Evolutionary conservation across 2,888 invertebrate genomes (phyloP).

Genomic region (Dorcus parallelipipedus): DNA sequence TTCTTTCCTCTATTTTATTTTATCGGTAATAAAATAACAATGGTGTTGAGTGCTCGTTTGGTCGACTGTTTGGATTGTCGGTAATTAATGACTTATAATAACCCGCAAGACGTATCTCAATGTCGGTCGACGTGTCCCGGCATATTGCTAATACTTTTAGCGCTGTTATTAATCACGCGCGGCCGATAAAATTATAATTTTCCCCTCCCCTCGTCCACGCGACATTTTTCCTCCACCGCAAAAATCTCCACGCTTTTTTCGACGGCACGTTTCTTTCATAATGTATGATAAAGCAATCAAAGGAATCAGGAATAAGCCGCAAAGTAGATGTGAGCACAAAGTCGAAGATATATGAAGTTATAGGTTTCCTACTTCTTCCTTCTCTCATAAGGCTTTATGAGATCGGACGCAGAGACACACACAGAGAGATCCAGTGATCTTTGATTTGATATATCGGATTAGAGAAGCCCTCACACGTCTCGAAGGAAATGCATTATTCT

Average conservation of each 20-base stretch:
- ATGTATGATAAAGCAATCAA: neutral
- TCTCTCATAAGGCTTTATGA: neutral
- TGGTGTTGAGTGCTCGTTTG: constrained; percentile 3
- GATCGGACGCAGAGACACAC: neutral
- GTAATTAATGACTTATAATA: constrained; percentile 22
- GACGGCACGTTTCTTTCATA: neutral
- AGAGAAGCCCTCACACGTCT: constrained; percentile 33
- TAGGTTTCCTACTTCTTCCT: neutral
- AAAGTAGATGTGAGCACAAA: neutral
- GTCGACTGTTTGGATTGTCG: constrained; percentile 8
- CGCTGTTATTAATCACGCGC: neutral
- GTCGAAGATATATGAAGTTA: constrained; percentile 3
- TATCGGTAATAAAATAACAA: too few relatives aligned
- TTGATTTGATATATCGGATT: constrained; percentile 45
- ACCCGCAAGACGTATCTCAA: neutral
- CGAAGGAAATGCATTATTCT: constrained; percentile 19
- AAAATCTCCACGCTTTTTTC: neutral
- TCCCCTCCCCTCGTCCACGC: neutral
- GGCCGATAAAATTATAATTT: neutral
- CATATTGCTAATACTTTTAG: neutral
- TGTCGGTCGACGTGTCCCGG: neutral
- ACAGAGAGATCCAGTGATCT: constrained; percentile 29
- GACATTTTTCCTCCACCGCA: neutral
- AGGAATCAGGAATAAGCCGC: neutral
- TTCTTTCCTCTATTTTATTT: too few relatives aligned